Evolutionary conservation across 2,888 invertebrate species (phyloP), one percentile per base, ranked within the genome.

Genomic region (Abscondita cerata): DNA sequence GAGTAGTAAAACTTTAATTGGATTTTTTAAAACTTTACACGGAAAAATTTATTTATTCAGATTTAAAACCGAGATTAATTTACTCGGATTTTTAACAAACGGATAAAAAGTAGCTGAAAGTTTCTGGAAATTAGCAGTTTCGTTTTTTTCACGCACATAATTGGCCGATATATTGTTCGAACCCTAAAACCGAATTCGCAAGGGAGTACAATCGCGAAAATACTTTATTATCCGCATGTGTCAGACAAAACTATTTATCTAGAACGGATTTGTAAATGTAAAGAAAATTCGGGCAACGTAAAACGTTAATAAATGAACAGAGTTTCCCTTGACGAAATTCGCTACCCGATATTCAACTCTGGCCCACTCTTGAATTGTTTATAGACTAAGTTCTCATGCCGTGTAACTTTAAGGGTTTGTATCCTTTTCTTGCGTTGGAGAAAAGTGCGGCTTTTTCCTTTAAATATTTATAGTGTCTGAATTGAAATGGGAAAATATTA

Each of bases 251-350:
- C 52, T 19, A 59, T 59, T 46, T 31, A 44, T 62, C 62, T 62
- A 52, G 31, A 4, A 51, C 33, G 59, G 59, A 63, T 63, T 63
- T 63, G 59, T 55, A 48, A 31, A 52, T 52, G 44, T 52, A 62
- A 59, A 59, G 59, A 64, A 59, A 25, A 60, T 61, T 66, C 60
- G 59, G 68, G 60, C 65, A 66, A 64, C 61, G 59, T 60, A 66
- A 64, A 66, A 63, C 65, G 63, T 68, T 68, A 68, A 68, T 66
- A 68, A 68, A 68, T 68, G 68, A 62, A 68, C 59, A 59, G 55
- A 54, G 56, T 38, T 51, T 51, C 63, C 59, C 61, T 54, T 56
- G 60, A 64, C 64, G 59, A 56, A 61, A 60, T 59, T 65, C 58
- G 54, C 59, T 61, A 62, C 62, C 65, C 62, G 65, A 65, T 65